Base-by-base conservation (phyloP, 2,888 invertebrate species). In the Augiades crinisus region DNA sequence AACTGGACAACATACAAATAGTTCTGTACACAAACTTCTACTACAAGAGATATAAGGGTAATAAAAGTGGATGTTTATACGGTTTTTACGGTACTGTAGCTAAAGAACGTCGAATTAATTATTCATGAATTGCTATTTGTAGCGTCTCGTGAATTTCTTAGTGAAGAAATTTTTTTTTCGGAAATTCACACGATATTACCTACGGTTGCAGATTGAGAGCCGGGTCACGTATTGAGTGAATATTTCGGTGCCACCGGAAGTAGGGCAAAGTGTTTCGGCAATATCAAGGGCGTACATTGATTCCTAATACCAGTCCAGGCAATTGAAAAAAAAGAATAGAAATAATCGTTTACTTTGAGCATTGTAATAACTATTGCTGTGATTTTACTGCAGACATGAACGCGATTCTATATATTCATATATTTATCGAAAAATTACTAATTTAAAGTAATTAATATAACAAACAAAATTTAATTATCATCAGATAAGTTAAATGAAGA, bases 71-170 rank as follows among this genome's bases (percentile, higher is more conserved):
- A 21, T 30, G 37, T 37, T 46, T 46, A 46, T 46, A 46, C 17
- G 8, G 19, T 41, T 40, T 47, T 47, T 40, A 16, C 10, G 30
- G 8, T 21, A 47, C 16, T 40, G 10, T 14, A 47, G 31, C 40
- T 33, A 47, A 31, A 45, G 44, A 31, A 41, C 41, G 41, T 12
- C 5, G 34, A 33, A 41, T 49, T 49, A 49, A 34, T 49, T 34
- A 49, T 49, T 49, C 41, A 49, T 49, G 49, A 49, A 41, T 22
- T 17, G 41, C 41, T 49, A 49, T 49, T 41, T 49, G 16, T 49
- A 24, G 49, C 41, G 34, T 22, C 31, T 5, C 40, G 16, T 49
- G 33, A 49, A 49, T 49, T 34, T 49, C 16, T 41, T 41, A 17
- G 16, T 17, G 24, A 33, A 22, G 21, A 49, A n/a, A n/a, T n/a